phyloP scores from a whole-genome alignment of 2,113 vertebrate genomes.

The Hippocampus zosterae region DNA sequence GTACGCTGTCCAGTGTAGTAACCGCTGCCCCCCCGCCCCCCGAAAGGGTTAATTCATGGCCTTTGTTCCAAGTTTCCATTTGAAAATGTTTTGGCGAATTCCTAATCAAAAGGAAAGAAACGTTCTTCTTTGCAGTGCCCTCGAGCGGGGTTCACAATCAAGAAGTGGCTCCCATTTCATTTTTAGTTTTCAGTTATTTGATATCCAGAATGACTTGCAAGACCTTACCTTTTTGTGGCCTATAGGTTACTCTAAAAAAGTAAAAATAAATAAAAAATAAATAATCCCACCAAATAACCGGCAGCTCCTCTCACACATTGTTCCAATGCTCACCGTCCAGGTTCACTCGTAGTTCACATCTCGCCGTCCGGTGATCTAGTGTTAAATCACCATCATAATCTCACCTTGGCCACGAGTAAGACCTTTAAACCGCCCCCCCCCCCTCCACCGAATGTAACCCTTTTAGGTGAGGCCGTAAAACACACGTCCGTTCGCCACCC shows the following conservation, averaged over 20 bases:
- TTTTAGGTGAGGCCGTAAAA: constrained; percentile 56
- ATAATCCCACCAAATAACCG: constrained; percentile 21
- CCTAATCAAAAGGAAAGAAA: constrained; percentile 1
- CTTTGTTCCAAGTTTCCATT: too few relatives aligned
- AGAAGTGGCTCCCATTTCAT: constrained; percentile 25
- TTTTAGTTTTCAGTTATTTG: constrained; percentile 24
- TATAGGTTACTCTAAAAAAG: constrained; percentile 37
- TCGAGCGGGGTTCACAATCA: constrained; percentile 24
- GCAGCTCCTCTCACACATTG: constrained; percentile 41
- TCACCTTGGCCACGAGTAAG: constrained; percentile 38
- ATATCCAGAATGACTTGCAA: constrained; percentile 19
- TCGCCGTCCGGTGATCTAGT: constrained; percentile 59
- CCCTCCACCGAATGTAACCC: background rate
- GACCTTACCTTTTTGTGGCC: constrained; percentile 24
- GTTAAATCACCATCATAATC: constrained; percentile 70
- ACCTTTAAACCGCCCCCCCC: constrained; percentile 45
- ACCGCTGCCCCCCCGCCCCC: too few relatives aligned
- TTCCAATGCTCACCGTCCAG: constrained; percentile 38
- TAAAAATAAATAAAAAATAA: too few relatives aligned
- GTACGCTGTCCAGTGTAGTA: too few relatives aligned
- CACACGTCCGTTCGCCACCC: constrained; percentile 50
- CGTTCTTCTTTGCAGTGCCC: constrained; percentile 6
- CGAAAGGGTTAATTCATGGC: too few relatives aligned
- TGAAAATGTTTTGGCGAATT: background rate
- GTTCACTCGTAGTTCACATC: constrained; percentile 68